Base-by-base conservation (phyloP, 2,797 vertebrate species). In the Potorous gilbertii region DNA sequence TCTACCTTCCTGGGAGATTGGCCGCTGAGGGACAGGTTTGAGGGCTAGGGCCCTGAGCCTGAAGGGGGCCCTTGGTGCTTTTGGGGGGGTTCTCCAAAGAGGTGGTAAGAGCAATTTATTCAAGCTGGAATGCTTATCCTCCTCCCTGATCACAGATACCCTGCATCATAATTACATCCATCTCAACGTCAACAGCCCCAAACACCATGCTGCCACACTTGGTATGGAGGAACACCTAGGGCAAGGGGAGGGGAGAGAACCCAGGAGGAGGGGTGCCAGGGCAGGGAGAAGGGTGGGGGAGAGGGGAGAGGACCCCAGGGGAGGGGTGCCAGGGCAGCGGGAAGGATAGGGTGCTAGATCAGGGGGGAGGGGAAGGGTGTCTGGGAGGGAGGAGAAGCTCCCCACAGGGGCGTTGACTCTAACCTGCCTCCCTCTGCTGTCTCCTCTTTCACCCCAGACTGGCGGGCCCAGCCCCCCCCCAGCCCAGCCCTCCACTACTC, bases 81-180 rank as follows among this genome's bases (percentile, higher is more conserved):
- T 46, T 14, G 62, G 74, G 59, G 59, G 40, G 21, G 74, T 24
- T 46, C 74, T 46, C 74, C 21, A 81, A 81, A 81, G 66, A 46
- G 13, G 34, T 0, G 55, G 81, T 12, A 1, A 24, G 16, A 31
- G 52, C 31, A 56, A 89, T 96, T 52, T 8, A 40, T 74, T 74
- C n/a, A 18, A 0, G 1, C 16, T 16, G n/a, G 8, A 90, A 96
- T 8, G 4, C 52, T 24, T 9, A 5, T 50, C 90, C 74, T 91
- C 62, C 57, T 90, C 94, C 98, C 99, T 97, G 97, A 98, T 98
- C 98, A 66, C 99, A 99, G 99, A 99, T 98, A 99, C 99, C 98
- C 97, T 99, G 97, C 99, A 99, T 95, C 99, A 99, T 98, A 99
- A 99, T 98, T 99, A 99, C 97, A 99, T 99, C 98, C 99, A 99